phyloP scores from a whole-genome alignment of 2,113 vertebrate species.

The Pontoporia blainvillei region DNA sequence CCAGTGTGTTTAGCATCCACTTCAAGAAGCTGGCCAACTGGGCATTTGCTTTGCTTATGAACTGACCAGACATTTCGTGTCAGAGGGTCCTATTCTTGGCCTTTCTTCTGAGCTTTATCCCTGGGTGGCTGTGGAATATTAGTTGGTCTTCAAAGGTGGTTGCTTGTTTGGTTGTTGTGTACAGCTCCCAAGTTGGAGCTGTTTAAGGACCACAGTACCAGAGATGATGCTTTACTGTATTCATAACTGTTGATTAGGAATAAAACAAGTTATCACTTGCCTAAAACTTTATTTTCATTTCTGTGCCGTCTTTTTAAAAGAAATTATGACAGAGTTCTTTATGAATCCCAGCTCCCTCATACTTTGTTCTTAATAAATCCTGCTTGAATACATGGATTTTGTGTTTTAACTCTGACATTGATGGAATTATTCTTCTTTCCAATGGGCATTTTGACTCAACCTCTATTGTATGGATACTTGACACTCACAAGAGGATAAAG shows the following conservation, averaged over 20 bases:
- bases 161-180: not conserved
- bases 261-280: not conserved
- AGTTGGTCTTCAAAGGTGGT: not conserved
- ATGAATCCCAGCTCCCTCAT: not conserved
- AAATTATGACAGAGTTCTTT: not conserved
- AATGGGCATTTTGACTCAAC: not conserved
- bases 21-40: not conserved
- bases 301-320: not conserved
- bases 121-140: not conserved
- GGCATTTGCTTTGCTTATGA: not conserved
- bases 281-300: not conserved
- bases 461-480: not conserved
- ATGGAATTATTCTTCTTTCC: not conserved
- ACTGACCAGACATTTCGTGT: not conserved
- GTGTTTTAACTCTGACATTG: not conserved
- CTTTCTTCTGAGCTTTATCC: not conserved
- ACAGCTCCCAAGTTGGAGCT: not conserved
- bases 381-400: constrained; percentile 16
- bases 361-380: constrained; percentile 16
- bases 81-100: not conserved
- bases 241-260: not conserved
- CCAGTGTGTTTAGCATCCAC: not conserved
- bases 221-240: not conserved
- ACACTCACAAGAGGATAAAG: not conserved
- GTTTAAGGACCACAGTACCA: not conserved